Percentiles rank a stretch among this genome's conserved stretches.
Evolutionary conservation across 2,888 invertebrate species (phyloP).

Genomic region (Aphrophora alni): DNA sequence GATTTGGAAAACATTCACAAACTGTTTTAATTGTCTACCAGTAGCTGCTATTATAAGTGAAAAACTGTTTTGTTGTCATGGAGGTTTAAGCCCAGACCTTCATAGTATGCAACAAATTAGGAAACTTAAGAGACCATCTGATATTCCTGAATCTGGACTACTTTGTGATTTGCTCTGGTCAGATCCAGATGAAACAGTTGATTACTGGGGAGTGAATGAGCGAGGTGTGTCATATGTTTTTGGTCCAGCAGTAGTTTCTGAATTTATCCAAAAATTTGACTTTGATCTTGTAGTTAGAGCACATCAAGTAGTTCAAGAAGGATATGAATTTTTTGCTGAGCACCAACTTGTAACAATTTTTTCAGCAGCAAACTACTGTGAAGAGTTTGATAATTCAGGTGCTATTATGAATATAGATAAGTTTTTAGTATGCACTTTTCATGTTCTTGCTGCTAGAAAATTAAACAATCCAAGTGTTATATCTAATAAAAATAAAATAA

Average conservation of each 20-base stretch:
- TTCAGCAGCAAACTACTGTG: background rate
- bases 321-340: background rate
- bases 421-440: background rate
- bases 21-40: background rate
- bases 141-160: background rate
- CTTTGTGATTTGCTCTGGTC: background rate
- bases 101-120: background rate
- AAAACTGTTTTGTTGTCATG: background rate
- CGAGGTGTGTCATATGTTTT: constrained; percentile 70
- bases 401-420: background rate
- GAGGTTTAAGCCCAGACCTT: background rate
- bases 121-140: background rate
- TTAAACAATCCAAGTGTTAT: no score
- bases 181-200: background rate
- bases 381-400: background rate
- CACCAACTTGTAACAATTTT: background rate
- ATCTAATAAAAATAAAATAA: no score
- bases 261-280: constrained; percentile 9
- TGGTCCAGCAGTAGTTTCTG: constrained; percentile 57
- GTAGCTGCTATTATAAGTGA: background rate
- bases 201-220: constrained; percentile 49
- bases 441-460: background rate
- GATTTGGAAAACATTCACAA: background rate
- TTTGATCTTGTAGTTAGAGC: constrained; percentile 17
- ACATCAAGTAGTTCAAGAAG: background rate